A percentile compares a stretch with the other conserved stretches of the same genome.
These are phyloP conservation scores for Neolamprologus brichardi DNA, from an alignment of 2,113 vertebrate species.

Conservation along the genomic window DNA sequence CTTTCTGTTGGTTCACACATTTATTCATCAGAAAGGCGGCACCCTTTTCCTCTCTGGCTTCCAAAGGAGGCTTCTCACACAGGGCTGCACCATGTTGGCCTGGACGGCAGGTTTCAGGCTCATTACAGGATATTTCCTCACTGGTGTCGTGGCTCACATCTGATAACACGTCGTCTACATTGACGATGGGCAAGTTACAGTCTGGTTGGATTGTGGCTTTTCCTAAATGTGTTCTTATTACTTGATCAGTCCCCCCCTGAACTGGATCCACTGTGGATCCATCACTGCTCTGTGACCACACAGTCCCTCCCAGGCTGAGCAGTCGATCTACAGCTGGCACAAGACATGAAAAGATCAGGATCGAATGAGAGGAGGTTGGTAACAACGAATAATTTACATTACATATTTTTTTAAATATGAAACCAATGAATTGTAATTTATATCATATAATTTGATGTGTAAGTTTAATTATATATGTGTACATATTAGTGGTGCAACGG, in stretches of 20 bases:
- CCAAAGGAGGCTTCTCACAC: constrained; percentile 56
- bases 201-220: neutral
- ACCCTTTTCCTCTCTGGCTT: constrained; percentile 66
- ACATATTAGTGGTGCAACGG: neutral
- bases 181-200: constrained; percentile 44
- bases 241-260: constrained; percentile 18
- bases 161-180: constrained; percentile 67
- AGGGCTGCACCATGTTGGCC: neutral
- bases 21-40: constrained; percentile 68
- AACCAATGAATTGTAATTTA: neutral
- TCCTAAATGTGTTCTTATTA: neutral
- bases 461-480: neutral
- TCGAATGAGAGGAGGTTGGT: neutral
- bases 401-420: neutral
- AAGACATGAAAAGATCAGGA: neutral
- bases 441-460: neutral
- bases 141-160: constrained; percentile 35
- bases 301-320: constrained; percentile 52
- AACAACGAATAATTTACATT: neutral
- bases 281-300: constrained; percentile 57
- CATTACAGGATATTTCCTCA: neutral
- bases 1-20: neutral
- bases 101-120: neutral
- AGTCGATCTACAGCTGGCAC: constrained; percentile 74
- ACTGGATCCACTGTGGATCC: constrained; percentile 29